Base-by-base conservation (phyloP, 2,113 vertebrate genomes). In the Calonectris borealis region DNA sequence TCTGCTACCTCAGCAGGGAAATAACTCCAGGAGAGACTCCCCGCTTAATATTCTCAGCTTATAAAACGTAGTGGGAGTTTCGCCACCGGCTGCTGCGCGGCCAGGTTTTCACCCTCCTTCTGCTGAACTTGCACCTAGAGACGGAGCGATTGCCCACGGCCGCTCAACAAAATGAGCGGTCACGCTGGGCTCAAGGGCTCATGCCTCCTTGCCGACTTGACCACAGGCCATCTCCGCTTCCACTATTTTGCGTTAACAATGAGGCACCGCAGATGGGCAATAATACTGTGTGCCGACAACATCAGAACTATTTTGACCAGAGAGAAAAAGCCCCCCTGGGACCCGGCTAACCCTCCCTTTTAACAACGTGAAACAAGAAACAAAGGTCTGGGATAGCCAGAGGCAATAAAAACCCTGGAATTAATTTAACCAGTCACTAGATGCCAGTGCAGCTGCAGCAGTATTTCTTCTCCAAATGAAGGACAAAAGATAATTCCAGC, bases 371-470 rank as follows among this genome's bases (percentile, higher is more conserved):
- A 95, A 96, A 95, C 48, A 48, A 96, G 91, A 92, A 97, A 96
- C 94, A 96, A 97, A 95, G 96, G 93, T 94, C 93, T 60, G 78
- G 86, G 92, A 83, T 64, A 92, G 87, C 95, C 93, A 96, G 91
- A 90, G 88, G 96, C 97, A 97, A 96, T 97, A 97, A 97, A 96
- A 94, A 27, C 92, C 91, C 91, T 96, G 93, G 96, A 96, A 97
- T 97, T 97, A 89, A 96, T 97, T 95, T 97, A 95, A 95, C 91
- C 83, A 94, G 96, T 95, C 96, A 88, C 95, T 97, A 93, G 97
- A 95, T 96, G 97, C 93, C 94, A 95, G 93, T 91, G 96, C 96
- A 98, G 96, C 96, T 97, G 97, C 96, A 94, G 93, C 77, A 73
- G 88, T 65, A 88, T 95, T 97, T 96, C 94, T 95, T 95, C 75